phyloP scores from a whole-genome alignment of 2,888 invertebrate species.

The Lithophane semibrunnea region DNA sequence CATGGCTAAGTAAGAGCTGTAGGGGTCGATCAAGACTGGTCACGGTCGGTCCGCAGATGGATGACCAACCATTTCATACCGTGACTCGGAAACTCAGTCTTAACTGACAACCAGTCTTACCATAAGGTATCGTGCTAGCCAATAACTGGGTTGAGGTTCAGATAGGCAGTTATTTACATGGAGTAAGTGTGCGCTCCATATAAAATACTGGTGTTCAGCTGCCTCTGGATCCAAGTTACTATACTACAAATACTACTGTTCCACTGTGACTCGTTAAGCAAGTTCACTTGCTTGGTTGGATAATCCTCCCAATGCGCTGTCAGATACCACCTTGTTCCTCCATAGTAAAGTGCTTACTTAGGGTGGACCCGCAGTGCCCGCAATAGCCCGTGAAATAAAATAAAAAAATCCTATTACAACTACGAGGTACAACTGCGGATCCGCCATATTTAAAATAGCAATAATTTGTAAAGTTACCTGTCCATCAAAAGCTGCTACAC shows the following conservation, averaged over 20 bases:
- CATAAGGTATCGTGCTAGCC: neutral
- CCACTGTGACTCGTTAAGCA: neutral
- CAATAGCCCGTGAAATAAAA: no score
- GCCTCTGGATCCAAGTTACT: neutral
- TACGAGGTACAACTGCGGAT: no score
- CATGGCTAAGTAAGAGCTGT: neutral
- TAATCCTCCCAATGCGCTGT: neutral
- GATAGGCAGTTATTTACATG: neutral
- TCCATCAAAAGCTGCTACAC: conserved; percentile 98
- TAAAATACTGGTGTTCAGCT: neutral
- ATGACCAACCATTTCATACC: neutral
- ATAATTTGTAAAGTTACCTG: conserved; percentile 73
- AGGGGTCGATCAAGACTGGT: neutral
- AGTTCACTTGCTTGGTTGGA: neutral
- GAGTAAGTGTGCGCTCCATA: neutral
- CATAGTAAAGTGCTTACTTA: neutral
- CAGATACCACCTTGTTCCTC: neutral
- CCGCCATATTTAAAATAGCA: neutral
- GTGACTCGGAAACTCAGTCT: neutral
- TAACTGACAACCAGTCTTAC: no score
- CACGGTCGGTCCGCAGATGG: neutral
- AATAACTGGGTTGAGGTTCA: neutral
- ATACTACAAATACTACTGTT: neutral
- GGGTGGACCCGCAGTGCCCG: no score
- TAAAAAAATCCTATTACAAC: no score